phyloP scores from a whole-genome alignment of 2,113 vertebrate genomes.

The Oncorhynchus nerka region DNA sequence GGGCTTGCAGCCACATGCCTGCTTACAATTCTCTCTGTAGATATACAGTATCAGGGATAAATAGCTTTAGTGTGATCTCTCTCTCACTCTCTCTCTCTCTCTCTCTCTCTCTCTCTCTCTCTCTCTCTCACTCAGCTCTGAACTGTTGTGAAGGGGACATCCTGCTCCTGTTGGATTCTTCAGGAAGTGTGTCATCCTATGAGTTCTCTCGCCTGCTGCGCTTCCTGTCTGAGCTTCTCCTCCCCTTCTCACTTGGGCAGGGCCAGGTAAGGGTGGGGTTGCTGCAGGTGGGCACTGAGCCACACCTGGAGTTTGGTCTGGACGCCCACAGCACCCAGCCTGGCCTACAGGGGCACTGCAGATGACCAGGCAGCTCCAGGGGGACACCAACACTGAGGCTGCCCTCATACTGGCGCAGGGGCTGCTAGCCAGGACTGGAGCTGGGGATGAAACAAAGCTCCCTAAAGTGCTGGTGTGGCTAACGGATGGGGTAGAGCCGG shows the following conservation, averaged over 20 bases:
- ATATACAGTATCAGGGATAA: no score
- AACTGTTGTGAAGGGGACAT: conserved; percentile 78
- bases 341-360: conserved; percentile 68
- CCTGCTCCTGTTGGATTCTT: conserved; percentile 88
- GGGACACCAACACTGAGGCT: conserved; percentile 83
- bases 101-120: conserved; percentile 5
- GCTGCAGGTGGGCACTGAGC: conserved; percentile 82
- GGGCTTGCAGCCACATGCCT: no score
- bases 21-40: no score
- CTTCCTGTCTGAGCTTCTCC: conserved; percentile 78
- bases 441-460: conserved; percentile 42
- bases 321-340: conserved; percentile 56
- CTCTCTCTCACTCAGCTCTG: conserved; percentile 37
- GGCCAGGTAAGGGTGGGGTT: conserved; percentile 79
- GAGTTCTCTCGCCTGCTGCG: conserved; percentile 81
- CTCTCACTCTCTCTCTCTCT: not conserved
- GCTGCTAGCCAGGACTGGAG: conserved; percentile 63
- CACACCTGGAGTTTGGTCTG: conserved; percentile 80
- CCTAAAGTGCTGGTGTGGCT: conserved; percentile 90
- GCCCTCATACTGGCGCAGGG: conserved; percentile 73
- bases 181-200: conserved; percentile 83
- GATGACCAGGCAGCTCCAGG: conserved; percentile 76
- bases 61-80: no score
- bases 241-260: conserved; percentile 75
- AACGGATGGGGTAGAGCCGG: conserved; percentile 84